Conservation (phyloP, 2,888 invertebrate species). For the Linnaemya vulpina region DNA sequence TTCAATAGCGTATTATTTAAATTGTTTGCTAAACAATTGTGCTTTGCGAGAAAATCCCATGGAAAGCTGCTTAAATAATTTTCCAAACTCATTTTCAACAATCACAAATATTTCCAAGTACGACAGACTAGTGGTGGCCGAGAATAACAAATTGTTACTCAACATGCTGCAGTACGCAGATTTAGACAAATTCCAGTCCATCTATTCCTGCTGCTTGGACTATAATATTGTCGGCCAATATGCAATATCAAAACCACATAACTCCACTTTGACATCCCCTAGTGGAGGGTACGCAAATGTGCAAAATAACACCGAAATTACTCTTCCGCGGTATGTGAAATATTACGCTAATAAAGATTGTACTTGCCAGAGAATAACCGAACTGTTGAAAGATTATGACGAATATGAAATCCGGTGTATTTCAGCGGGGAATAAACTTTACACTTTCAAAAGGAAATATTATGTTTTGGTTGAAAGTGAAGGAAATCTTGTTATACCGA, state of each 20-base stretch:
- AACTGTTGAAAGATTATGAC: conserved; percentile 74
- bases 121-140: conserved; percentile 76
- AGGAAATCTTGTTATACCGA: conserved; percentile 74
- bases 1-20: conserved; percentile 76
- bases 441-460: conserved; percentile 73
- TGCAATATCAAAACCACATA: conserved; percentile 30
- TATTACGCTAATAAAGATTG: conserved; percentile 75
- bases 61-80: conserved; percentile 56
- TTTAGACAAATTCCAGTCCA: conserved; percentile 66
- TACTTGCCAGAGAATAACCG: conserved; percentile 74
- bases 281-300: background rate
- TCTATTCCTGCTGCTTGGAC: conserved; percentile 76
- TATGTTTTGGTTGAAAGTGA: conserved; percentile 75
- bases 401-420: conserved; percentile 73
- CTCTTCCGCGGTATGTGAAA: conserved; percentile 75
- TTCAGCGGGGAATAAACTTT: conserved; percentile 73
- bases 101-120: conserved; percentile 74
- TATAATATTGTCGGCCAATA: conserved; percentile 75
- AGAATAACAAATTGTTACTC: conserved; percentile 75
- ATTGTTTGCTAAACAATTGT: conserved; percentile 76
- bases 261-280: conserved; percentile 5
- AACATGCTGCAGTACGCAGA: conserved; percentile 74
- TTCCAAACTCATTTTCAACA: conserved; percentile 74
- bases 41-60: background rate
- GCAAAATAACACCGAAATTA: background rate